Conservation (phyloP, 2,797 vertebrate genomes). For the Xyrichtys novacula region DNA sequence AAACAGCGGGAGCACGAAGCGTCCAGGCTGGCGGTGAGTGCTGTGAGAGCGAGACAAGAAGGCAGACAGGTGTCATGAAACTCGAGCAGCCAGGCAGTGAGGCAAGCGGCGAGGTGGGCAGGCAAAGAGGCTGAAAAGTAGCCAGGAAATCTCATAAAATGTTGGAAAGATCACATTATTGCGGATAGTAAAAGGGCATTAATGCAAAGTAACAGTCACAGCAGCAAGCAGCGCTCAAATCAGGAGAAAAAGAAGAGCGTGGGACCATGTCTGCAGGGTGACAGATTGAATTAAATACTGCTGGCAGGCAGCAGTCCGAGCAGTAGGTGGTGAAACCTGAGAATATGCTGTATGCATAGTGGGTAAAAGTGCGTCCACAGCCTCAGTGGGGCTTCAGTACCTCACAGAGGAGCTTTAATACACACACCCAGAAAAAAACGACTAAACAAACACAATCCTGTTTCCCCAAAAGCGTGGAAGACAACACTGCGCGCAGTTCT, state of each 20-base stretch:
- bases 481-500: constrained; percentile 72
- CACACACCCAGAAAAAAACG: constrained; percentile 76
- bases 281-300: constrained; percentile 65
- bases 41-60: constrained; percentile 54
- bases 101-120: constrained; percentile 41
- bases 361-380: constrained; percentile 60
- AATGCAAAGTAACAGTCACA: constrained; percentile 31
- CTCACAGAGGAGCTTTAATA: constrained; percentile 75
- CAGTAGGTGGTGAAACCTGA: constrained; percentile 59
- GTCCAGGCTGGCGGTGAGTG: constrained; percentile 63
- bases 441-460: constrained; percentile 92
- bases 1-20: constrained; percentile 61
- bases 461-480: constrained; percentile 87
- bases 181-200: constrained; percentile 45
- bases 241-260: constrained; percentile 51
- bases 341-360: constrained; percentile 44
- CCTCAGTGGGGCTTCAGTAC: constrained; percentile 67
- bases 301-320: constrained; percentile 54
- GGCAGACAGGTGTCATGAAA: constrained; percentile 77
- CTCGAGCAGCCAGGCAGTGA: constrained; percentile 52
- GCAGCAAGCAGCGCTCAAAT: constrained; percentile 53
- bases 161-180: constrained; percentile 26
- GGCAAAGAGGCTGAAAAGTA: constrained; percentile 44
- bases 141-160: constrained; percentile 50
- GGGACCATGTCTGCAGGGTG: constrained; percentile 62